Percentiles rank a stretch among this genome's conserved stretches.
phyloP scores from a whole-genome alignment of 2,888 invertebrate genomes.

The Bruchidius siliquastri region DNA sequence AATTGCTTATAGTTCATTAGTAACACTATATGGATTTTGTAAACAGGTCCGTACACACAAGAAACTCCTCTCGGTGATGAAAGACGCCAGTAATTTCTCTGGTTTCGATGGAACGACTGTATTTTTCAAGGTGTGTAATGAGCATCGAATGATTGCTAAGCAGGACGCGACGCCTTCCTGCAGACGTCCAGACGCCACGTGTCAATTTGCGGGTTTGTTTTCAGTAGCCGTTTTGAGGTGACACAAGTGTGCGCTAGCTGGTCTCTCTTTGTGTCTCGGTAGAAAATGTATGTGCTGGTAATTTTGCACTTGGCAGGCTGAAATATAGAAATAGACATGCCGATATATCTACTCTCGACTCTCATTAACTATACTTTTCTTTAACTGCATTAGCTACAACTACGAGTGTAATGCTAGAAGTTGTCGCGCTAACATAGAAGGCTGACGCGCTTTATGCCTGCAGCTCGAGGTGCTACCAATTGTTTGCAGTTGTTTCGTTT shows the following conservation, averaged over 20 bases:
- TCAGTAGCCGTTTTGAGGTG: neutral
- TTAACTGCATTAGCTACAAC: neutral
- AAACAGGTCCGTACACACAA: neutral
- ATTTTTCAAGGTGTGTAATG: neutral
- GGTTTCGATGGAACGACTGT: neutral
- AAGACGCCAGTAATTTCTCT: neutral
- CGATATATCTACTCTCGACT: neutral
- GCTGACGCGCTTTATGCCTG: too few relatives aligned
- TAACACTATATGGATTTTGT: neutral
- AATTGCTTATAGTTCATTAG: slow-evolving; percentile 1
- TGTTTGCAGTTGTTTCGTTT: too few relatives aligned
- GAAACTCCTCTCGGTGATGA: neutral
- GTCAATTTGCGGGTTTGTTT: neutral
- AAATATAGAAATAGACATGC: neutral
- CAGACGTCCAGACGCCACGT: neutral
- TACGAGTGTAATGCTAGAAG: neutral
- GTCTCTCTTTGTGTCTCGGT: neutral
- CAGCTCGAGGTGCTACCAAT: too few relatives aligned
- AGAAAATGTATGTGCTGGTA: neutral
- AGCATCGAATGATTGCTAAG: neutral
- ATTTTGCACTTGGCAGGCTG: neutral
- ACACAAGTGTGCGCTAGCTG: neutral
- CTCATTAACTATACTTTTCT: neutral
- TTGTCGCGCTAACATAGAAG: too few relatives aligned
- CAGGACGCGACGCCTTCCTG: neutral